A percentile compares a stretch with the other conserved stretches of the same genome.
These are phyloP conservation scores for Drosophila nebulosa DNA, from an alignment of 1,140 invertebrate genomes.

Conservation along the genomic window DNA sequence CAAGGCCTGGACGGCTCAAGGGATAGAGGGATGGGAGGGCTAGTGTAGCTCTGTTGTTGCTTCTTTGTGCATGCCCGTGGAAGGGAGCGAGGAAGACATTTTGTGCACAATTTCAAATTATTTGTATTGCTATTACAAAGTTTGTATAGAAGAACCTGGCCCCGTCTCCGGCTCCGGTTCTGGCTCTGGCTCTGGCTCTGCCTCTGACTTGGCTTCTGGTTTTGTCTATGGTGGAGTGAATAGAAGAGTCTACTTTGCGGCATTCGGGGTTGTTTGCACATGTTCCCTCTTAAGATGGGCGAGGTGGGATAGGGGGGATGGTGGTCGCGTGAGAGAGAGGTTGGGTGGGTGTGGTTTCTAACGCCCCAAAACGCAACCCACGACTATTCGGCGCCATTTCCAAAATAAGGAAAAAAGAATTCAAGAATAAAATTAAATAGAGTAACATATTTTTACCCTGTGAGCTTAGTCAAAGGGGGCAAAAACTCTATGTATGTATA, in stretches of 20 bases:
- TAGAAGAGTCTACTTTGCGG: slow-evolving; percentile 42
- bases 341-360: slow-evolving; percentile 56
- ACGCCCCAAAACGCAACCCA: slow-evolving; percentile 33
- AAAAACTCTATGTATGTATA: too few species aligned
- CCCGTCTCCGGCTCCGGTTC: background rate
- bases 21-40: background rate
- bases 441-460: slow-evolving; percentile 17
- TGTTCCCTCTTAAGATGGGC: background rate
- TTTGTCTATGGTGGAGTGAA: background rate
- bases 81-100: slow-evolving; percentile 18
- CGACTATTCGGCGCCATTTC: slow-evolving; percentile 55
- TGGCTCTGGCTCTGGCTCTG: background rate
- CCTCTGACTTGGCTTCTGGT: background rate
- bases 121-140: slow-evolving; percentile 53
- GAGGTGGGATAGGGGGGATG: background rate
- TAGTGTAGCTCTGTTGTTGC: slow-evolving; percentile 12
- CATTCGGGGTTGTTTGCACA: slow-evolving; percentile 49
- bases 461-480: slow-evolving; percentile 4
- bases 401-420: background rate
- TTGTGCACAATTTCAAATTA: slow-evolving; percentile 65
- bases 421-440: slow-evolving; percentile 14
- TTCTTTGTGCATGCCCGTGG: background rate
- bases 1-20: background rate
- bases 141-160: slow-evolving; percentile 24
- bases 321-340: background rate